A percentile compares a stretch with the other conserved stretches of the same genome.
Conservation (phyloP, 2,888 invertebrate genomes). For the Candidula unifasciata region DNA sequence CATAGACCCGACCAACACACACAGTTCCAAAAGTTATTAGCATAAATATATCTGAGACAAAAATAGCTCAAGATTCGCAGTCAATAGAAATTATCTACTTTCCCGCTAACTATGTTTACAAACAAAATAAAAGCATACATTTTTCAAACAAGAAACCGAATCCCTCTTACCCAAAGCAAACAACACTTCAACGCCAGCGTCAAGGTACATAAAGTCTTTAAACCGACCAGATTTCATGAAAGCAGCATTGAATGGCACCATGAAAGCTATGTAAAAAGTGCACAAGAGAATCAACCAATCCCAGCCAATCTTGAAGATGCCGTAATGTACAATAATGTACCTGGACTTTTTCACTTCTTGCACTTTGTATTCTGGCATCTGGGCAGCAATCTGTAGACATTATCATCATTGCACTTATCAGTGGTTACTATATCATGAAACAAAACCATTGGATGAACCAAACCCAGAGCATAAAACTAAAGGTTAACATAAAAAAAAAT, state of each 20-base stretch:
- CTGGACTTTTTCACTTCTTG: constrained; percentile 94
- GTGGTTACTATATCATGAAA: not conserved
- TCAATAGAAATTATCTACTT: too few species aligned
- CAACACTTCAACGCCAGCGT: constrained; percentile 94
- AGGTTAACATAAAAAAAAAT: too few species aligned
- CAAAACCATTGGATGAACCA: too few species aligned
- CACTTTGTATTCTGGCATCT: constrained; percentile 94
- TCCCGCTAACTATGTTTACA: too few species aligned
- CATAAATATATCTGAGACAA: too few species aligned
- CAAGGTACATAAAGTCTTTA: constrained; percentile 83
- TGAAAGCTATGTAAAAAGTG: constrained; percentile 96
- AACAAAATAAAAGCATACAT: too few species aligned
- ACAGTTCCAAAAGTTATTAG: too few species aligned
- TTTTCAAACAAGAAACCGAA: too few species aligned
- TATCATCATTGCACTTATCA: not conserved
- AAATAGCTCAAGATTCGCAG: too few species aligned
- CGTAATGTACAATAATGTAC: constrained; percentile 96
- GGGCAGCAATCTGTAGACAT: constrained; percentile 53
- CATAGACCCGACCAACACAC: too few species aligned
- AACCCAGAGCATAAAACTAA: too few species aligned
- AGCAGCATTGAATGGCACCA: constrained; percentile 97
- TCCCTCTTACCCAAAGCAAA: constrained; percentile 92
- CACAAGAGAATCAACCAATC: constrained; percentile 97
- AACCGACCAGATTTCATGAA: constrained; percentile 80
- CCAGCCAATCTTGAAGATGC: constrained; percentile 97